Conservation (phyloP, 1,140 invertebrate genomes). For the Halesus radiatus region DNA sequence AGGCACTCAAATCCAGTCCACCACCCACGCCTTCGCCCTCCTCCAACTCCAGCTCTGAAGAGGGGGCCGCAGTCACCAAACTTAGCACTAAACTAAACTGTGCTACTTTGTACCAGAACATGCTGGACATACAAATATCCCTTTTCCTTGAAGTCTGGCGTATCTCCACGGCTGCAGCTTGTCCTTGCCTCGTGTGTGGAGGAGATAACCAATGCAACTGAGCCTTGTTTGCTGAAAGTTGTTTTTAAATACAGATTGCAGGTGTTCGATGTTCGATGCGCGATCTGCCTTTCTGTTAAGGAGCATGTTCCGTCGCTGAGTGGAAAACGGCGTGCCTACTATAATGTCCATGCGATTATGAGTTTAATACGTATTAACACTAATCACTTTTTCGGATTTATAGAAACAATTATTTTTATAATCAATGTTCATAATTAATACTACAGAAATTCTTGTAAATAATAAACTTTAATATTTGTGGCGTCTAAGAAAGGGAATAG, state of each 20-base stretch:
- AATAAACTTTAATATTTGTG: no score
- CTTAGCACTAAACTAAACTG: conserved; percentile 3
- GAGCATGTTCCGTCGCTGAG: neutral
- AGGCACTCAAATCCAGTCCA: neutral
- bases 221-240: neutral
- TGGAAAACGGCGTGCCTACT: no score
- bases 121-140: no score
- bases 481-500: no score
- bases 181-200: neutral
- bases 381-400: no score
- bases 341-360: no score
- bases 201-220: neutral
- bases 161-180: neutral
- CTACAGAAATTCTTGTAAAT: no score
- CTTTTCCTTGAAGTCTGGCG: no score
- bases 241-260: neutral
- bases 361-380: no score
- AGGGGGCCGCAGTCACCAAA: neutral
- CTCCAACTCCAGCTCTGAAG: neutral
- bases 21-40: neutral
- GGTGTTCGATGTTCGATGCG: no score
- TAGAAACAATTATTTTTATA: no score
- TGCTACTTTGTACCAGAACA: neutral
- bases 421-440: no score
- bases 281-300: neutral